These are phyloP conservation scores for Thumatha senex DNA, from an alignment of 2,888 invertebrate species.

Conservation along the genomic window DNA sequence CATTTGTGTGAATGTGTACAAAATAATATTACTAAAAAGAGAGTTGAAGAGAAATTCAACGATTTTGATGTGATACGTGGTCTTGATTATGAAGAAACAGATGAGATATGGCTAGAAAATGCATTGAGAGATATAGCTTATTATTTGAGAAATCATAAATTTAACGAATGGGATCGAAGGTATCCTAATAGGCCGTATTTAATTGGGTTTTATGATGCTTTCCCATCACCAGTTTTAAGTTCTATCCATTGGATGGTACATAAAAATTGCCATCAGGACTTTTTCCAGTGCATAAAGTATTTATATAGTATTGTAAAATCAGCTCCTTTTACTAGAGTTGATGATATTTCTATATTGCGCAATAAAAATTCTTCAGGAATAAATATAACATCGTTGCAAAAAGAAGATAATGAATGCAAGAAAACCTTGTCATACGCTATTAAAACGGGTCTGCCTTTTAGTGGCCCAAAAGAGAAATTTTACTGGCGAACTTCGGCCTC, in stretches of 20 bases:
- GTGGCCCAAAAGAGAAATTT: slow-evolving; percentile 82
- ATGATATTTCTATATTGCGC: slow-evolving; percentile 78
- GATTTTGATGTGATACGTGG: slow-evolving; percentile 7
- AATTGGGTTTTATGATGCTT: slow-evolving; percentile 60
- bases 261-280: slow-evolving; percentile 78
- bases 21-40: background rate
- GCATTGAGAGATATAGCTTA: slow-evolving; percentile 84
- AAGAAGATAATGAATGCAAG: slow-evolving; percentile 72
- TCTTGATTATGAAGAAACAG: slow-evolving; percentile 34
- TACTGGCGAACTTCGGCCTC: slow-evolving; percentile 85
- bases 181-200: slow-evolving; percentile 48
- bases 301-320: slow-evolving; percentile 62
- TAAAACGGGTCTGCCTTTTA: slow-evolving; percentile 76
- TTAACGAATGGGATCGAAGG: slow-evolving; percentile 85
- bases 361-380: slow-evolving; percentile 51
- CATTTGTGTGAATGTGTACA: background rate
- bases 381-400: slow-evolving; percentile 16
- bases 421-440: slow-evolving; percentile 67
- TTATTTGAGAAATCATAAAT: slow-evolving; percentile 85
- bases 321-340: slow-evolving; percentile 70
- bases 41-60: background rate
- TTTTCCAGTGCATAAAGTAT: slow-evolving; percentile 83
- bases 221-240: slow-evolving; percentile 82
- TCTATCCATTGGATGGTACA: slow-evolving; percentile 85
- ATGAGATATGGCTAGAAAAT: slow-evolving; percentile 63